A percentile compares a stretch with the other conserved stretches of the same genome.
These are phyloP conservation scores for Nomada ferruginata DNA, from an alignment of 2,888 invertebrate species.

Conservation along the genomic window DNA sequence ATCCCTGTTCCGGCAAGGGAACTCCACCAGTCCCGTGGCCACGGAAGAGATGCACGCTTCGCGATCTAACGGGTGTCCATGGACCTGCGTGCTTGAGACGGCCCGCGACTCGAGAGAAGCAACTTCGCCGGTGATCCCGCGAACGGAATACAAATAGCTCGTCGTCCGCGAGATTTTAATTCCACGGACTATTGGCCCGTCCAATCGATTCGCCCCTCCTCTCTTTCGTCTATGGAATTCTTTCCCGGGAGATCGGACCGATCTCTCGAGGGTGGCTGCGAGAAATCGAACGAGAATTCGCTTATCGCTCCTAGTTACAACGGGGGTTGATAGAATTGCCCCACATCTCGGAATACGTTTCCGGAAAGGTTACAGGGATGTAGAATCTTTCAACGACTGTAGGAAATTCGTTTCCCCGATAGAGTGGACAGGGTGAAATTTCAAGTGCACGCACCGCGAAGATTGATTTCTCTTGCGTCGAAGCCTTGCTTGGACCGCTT, in stretches of 20 bases:
- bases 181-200: slow-evolving; percentile 42
- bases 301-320: not conserved
- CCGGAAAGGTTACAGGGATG: no score
- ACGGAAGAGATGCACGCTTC: slow-evolving; percentile 50
- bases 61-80: slow-evolving; percentile 64
- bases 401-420: no score
- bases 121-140: slow-evolving; percentile 14
- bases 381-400: no score
- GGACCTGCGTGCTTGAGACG: not conserved
- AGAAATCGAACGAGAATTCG: slow-evolving; percentile 6
- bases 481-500: not conserved
- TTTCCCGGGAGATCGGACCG: not conserved
- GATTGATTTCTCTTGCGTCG: no score
- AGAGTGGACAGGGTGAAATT: not conserved
- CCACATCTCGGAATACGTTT: not conserved
- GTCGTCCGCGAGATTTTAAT: slow-evolving; percentile 32
- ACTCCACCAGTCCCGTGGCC: slow-evolving; percentile 41
- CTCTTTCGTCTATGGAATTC: not conserved
- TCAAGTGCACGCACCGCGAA: no score
- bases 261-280: no score
- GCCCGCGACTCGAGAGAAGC: not conserved
- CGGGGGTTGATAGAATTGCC: not conserved
- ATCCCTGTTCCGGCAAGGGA: slow-evolving; percentile 63
- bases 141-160: slow-evolving; percentile 46
- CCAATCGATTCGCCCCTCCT: slow-evolving; percentile 17